Evolutionary conservation across 2,797 vertebrate species (phyloP), one percentile per base, ranked within the genome.

Genomic region (Menidia menidia): DNA sequence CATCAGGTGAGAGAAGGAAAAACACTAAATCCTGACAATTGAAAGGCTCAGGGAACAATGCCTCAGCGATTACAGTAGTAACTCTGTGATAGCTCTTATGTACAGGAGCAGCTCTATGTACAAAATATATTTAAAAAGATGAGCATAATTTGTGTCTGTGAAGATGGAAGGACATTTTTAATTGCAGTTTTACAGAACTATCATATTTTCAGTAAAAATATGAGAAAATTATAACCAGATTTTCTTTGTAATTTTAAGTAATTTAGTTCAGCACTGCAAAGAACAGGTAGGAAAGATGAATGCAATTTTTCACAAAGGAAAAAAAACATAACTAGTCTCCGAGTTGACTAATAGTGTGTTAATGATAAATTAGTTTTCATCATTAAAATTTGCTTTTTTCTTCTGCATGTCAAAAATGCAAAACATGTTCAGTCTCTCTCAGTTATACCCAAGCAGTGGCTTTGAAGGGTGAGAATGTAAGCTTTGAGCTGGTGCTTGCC

Each of bases 401-500:
- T 68, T 56, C 42, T 13, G 64, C 41, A 15, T 35, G 51, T 75
- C 45, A 62, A 57, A 82, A 83, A 71, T 45, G 62, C 64, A 55
- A 73, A 62, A 48, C 39, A 59, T 31, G 41, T 61, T 59, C 30
- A 78, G 58, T 71, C 82, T 75, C 68, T 58, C 65, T 64, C 70
- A 75, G 70, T 79, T 68, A 68, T n/a, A 73, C 39, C 74, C 58
- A 62, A 75, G 78, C 62, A 31, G 71, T 53, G 63, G 63, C 76
- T 86, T 85, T 81, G 84, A 86, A 78, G 74, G 64, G 64, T 68
- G 69, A 74, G 72, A 75, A 80, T 67, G 66, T 83, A 81, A 87
- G 84, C 87, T 89, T 75, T 84, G 80, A 88, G 83, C 63, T 14
- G 30, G 73, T 66, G 75, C 69, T 70, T 86, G 75, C 79, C 25